Base-by-base conservation (phyloP, 2,888 invertebrate species). In the Lepeophtheirus nordmannii region DNA sequence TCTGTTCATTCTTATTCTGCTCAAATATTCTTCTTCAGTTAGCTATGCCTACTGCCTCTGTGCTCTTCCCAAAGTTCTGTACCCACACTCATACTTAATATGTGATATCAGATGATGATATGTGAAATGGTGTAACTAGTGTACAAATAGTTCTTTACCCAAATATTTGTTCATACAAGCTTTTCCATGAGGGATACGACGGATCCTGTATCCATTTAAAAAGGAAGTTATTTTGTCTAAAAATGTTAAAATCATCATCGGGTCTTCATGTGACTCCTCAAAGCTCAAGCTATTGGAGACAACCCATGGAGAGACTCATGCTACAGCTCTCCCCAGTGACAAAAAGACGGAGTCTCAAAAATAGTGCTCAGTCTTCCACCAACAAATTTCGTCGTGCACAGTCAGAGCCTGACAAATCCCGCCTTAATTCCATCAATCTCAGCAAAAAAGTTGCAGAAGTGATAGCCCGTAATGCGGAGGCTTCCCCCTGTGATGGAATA, bases 291-390 rank as follows among this genome's bases (percentile, higher is more conserved):
- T 22, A 56, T 37, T 63, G 63, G 30, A 5, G 39, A 39, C 39
- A 41, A 3, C 63, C 63, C 20, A 38, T 63, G 53, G 63, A 63
- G 37, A 46, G 53, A 17, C 63, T 63, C 12, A 63, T 63, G 20
- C 23, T 63, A 1, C 63, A 63, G 11, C 38, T 63, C 30, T 63
- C 63, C 10, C 63, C 63, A 1, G 63, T 63, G 2, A 22, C 63
- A n/a, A 46, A 53, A 30, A 17, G 63, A 11, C 46, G 53, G n/a
- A 56, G 30, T 12, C 22, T 63, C 37, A 63, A 63, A 56, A 56
- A 8, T 37, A 30, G 63, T 39, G 14, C 23, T 30, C 30, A n/a
- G 30, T 30, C 30, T 30, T 46, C 53, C 17, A 30, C 3, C n/a
- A 22, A 57, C 57, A 23, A 60, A 38, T 37, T 23, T 30, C 60